Evolutionary conservation across 2,113 vertebrate species (phyloP).

Genomic region (Zosterops japonicus): DNA sequence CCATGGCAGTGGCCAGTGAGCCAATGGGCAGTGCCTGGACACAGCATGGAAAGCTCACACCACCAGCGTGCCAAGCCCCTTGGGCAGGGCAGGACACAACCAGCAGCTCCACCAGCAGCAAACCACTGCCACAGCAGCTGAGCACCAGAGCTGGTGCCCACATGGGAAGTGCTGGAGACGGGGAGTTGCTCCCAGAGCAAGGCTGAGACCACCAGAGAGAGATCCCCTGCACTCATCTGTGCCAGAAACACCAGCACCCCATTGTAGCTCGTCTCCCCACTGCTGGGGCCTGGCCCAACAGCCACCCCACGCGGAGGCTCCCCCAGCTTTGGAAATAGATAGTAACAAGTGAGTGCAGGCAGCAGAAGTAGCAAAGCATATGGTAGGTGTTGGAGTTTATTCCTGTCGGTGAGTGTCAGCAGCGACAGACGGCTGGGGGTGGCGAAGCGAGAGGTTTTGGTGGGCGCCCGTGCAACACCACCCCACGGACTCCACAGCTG

Average conservation of each 20-base stretch:
- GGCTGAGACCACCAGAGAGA: not conserved
- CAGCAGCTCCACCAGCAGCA: fast-evolving
- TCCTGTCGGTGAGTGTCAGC: conserved; percentile 43
- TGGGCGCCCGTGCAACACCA: conserved; percentile 18
- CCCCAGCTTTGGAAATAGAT: not conserved
- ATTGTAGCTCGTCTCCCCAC: not conserved
- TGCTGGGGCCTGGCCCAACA: not conserved
- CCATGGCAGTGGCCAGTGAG: fast-evolving
- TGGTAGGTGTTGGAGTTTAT: conserved; percentile 56
- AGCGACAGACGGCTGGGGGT: conserved; percentile 58
- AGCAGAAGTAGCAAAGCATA: conserved; percentile 48
- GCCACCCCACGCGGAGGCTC: not conserved
- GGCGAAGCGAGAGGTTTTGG: not conserved
- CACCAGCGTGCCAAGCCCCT: fast-evolving
- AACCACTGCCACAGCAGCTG: fast-evolving
- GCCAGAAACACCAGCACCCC: not conserved
- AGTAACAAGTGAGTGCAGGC: conserved; percentile 21
- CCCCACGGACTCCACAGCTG: not conserved
- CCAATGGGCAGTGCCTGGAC: not conserved
- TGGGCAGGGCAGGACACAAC: not conserved
- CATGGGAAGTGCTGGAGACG: fast-evolving
- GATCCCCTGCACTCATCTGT: fast-evolving
- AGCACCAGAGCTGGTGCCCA: fast-evolving
- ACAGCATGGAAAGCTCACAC: fast-evolving
- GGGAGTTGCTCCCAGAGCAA: fast-evolving